Evolutionary conservation across 2,888 invertebrate genomes (phyloP), one percentile per base, ranked within the genome.

Genomic region (Glyphotaelius pellucidus): DNA sequence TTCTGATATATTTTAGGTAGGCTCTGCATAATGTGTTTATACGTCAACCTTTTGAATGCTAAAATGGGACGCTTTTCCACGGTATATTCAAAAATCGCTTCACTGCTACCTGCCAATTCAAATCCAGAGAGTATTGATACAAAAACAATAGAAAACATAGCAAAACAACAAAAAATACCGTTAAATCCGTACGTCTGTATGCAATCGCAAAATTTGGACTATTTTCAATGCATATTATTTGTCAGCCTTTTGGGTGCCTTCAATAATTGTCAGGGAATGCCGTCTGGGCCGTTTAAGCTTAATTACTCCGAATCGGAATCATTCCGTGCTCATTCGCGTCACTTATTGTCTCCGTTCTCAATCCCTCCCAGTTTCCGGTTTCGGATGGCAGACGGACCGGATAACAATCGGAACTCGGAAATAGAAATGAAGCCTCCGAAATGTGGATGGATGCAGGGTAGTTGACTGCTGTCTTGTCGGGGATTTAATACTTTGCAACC

Each of bases 241-340:
- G 86, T n/a, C 30, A 25, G 30, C 86, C 47, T n/a, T 86, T 31
- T 81, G 81, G 32, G 32, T 31, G 31, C 81, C 81, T 81, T 30
- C 12, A 47, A 15, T 42, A 83, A 83, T 42, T 85, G 85, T 85
- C 25, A 83, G 15, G n/a, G 11, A 25, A 30, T 67, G 88, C 88
- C 47, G 88, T 52, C 88, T 52, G 88, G 88, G 35, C 90, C 90
- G 90, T 83, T 90, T 90, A 31, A 32, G 90, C 42, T 84, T 90
- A 83, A 90, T 90, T 90, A 90, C 90, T 83, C 47, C 47, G 38
- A 81, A 84, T 47, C 83, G 83, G 47, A 90, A 90, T 90, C 30
- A 90, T 90, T 90, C 88, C 88, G 88, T 88, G 35, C 81, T 81
- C 81, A 32, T 88, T 38, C 67, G 47, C 32, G 80, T 89, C 80